A percentile compares a stretch with the other conserved stretches of the same genome.
phyloP scores from a whole-genome alignment of 2,113 vertebrate genomes.

The Tauraco erythrolophus region DNA sequence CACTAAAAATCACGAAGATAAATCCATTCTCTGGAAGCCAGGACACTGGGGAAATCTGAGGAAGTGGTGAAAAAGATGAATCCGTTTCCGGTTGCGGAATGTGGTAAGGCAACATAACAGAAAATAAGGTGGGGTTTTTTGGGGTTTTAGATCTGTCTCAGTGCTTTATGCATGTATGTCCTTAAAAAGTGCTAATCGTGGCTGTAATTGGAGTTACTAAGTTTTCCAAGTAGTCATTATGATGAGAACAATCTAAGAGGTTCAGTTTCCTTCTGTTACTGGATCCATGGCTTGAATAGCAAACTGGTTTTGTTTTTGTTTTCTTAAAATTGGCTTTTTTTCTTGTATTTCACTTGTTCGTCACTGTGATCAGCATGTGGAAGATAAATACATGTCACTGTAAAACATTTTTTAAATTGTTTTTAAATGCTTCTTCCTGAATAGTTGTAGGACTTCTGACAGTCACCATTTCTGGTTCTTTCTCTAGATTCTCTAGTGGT shows the following conservation, averaged over 20 bases:
- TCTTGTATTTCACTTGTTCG: slow-evolving; percentile 20
- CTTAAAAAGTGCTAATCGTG: slow-evolving; percentile 56
- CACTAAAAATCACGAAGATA: slow-evolving; percentile 59
- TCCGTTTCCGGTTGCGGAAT: neutral
- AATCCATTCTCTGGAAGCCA: neutral
- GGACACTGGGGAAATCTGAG: neutral
- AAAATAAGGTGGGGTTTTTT: neutral
- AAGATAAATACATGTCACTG: neutral
- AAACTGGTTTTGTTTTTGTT: neutral
- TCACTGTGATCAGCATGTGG: neutral
- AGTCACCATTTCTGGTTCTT: neutral
- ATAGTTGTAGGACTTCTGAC: neutral
- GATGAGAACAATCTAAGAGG: slow-evolving; percentile 43
- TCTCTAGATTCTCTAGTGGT: neutral
- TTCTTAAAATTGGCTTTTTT: slow-evolving; percentile 31
- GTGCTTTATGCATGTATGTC: neutral
- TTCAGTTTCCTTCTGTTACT: slow-evolving; percentile 60
- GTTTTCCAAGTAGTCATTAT: slow-evolving; percentile 55
- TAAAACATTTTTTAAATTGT: neutral
- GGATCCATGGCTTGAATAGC: slow-evolving; percentile 25
- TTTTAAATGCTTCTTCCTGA: neutral
- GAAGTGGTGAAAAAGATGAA: neutral
- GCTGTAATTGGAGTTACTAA: slow-evolving; percentile 49
- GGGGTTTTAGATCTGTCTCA: slow-evolving; percentile 10
- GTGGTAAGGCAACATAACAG: neutral